Evolutionary conservation across 2,797 vertebrate species (phyloP).

Genomic region (Huso huso): DNA sequence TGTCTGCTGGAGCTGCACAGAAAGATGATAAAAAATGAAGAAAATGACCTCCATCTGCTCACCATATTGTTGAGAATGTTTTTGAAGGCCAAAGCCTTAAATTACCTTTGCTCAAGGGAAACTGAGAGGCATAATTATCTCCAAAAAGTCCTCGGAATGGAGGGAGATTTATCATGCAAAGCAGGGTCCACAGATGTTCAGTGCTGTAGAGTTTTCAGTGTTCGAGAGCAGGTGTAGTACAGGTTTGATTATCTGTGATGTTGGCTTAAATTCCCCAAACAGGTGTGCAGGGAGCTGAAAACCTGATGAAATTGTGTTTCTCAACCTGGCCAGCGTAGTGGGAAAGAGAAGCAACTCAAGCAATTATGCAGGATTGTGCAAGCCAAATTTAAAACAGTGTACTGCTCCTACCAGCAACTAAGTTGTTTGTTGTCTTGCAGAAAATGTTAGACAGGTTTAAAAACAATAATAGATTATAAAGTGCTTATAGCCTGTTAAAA

Average conservation of each 20-base stretch:
- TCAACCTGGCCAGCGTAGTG: conserved; percentile 2
- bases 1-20: conserved; percentile 16
- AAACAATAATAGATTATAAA: conserved; percentile 15
- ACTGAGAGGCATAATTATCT: conserved; percentile 44
- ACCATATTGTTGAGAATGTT: conserved; percentile 40
- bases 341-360: conserved; percentile 2
- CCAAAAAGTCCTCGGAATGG: conserved; percentile 36
- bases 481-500: conserved; percentile 19
- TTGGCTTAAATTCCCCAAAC: conserved; percentile 29
- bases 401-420: conserved; percentile 2
- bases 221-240: conserved; percentile 38
- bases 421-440: conserved; percentile 6
- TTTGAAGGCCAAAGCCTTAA: conserved; percentile 41
- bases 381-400: background rate
- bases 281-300: conserved; percentile 21
- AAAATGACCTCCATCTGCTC: conserved; percentile 45
- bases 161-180: conserved; percentile 41
- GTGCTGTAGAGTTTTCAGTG: conserved; percentile 23
- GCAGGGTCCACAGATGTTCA: conserved; percentile 28
- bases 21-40: conserved; percentile 38
- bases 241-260: conserved; percentile 33
- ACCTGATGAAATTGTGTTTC: conserved; percentile 20
- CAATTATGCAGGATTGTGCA: background rate
- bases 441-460: conserved; percentile 14
- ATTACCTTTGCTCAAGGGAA: conserved; percentile 37